Evolutionary conservation across 2,797 vertebrate species (phyloP).

Genomic region (Phalanger gymnotis): DNA sequence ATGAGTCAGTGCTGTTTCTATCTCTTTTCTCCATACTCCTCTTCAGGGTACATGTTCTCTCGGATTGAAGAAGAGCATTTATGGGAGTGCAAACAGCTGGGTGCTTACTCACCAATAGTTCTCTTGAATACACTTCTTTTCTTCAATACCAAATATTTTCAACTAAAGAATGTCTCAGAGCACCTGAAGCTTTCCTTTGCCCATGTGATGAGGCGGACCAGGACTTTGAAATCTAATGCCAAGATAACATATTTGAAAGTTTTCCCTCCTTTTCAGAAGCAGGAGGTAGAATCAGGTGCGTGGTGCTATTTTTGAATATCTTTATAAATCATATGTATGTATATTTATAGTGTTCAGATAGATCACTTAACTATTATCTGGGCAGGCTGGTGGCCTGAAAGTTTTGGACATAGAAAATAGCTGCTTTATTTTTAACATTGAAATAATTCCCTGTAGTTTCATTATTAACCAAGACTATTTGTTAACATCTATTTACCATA

Average conservation of each 20-base stretch:
- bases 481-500: background rate
- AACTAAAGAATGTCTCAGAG: constrained; percentile 93
- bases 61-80: constrained; percentile 97
- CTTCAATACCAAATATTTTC: constrained; percentile 98
- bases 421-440: constrained; percentile 37
- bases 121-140: constrained; percentile 98
- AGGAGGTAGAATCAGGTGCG: constrained; percentile 87
- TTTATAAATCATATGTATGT: background rate
- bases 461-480: background rate
- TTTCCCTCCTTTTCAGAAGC: constrained; percentile 91
- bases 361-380: background rate
- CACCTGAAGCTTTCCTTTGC: constrained; percentile 97
- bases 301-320: background rate
- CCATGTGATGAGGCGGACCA: constrained; percentile 95
- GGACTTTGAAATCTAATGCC: constrained; percentile 89
- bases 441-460: constrained; percentile 37
- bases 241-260: constrained; percentile 96
- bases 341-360: background rate
- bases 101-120: constrained; percentile 97
- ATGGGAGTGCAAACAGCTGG: constrained; percentile 98
- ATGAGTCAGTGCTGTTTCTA: constrained; percentile 15
- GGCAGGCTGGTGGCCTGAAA: background rate
- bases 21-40: background rate
- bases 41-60: constrained; percentile 93
- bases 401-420: background rate